Base-by-base conservation (phyloP, 2,888 invertebrate species). In the Athalia circularis region DNA sequence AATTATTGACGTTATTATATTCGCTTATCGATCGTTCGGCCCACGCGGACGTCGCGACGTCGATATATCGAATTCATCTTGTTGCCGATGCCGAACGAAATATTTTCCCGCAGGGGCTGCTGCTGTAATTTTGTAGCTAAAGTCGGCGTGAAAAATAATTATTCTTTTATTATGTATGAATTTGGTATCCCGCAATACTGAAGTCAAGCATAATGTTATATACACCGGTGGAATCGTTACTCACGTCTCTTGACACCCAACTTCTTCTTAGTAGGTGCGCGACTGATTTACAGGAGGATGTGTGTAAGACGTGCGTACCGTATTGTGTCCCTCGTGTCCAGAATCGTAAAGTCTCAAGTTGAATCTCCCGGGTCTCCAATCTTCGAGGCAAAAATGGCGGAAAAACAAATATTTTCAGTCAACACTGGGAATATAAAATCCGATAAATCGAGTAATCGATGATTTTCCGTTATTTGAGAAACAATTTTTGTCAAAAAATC, bases 281-380 rank as follows among this genome's bases (percentile, higher is more conserved):
- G 75, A 29, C 75, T 75, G 75, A 75, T 75, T 75, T 75, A 75
- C 75, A 61, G 62, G 74, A 75, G 29, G 75, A 75, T 64, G 13
- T 64, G 75, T 52, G 50, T 47, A 57, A 62, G 75, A 75, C 75
- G 75, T 75, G 75, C 75, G 75, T 75, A 52, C 64, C 62, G 61
- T 64, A 75, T 75, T 75, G 75, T 75, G 62, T 75, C 62, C 52
- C 45, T 47, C 15, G 29, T 15, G 11, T 50, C 62, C 64, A 50
- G 75, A 47, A 59, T 13, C 5, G 4, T 47, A 72, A 72, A 13
- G 72, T 72, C 72, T 59, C 52, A 72, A 57, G 52, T 29, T 2
- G 29, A 59, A 52, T 59, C 9, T 59, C 9, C 5, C 47, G 9
- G 0, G 43, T 45, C 5, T 7, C 54, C n/a, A 45, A 65, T 29